Conservation (phyloP, 2,113 vertebrate species). For the Ceratotherium simum region DNA sequence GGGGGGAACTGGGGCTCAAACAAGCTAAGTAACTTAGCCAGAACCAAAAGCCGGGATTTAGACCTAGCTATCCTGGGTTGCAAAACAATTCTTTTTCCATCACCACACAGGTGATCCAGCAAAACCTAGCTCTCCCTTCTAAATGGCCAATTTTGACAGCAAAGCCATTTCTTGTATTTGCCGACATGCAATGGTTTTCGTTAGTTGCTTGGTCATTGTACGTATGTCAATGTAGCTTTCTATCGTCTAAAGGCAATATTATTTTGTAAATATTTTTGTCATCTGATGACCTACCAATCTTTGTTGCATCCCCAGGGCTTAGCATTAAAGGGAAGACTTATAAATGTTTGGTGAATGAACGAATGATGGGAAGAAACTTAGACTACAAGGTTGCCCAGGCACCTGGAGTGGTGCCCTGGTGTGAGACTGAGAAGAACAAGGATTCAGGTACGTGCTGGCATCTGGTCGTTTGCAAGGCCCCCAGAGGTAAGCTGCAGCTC, state of each 20-base stretch:
- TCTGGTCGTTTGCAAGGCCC: neutral
- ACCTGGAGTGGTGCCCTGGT: neutral
- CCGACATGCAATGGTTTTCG: neutral
- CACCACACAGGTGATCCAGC: neutral
- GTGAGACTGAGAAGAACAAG: neutral
- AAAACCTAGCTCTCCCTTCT: neutral
- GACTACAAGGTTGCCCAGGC: neutral
- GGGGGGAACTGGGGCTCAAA: neutral
- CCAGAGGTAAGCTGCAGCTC: neutral
- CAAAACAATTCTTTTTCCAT: neutral
- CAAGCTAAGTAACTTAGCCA: neutral
- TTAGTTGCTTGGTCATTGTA: neutral
- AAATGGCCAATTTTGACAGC: neutral
- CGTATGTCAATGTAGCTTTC: neutral
- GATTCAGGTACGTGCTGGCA: neutral
- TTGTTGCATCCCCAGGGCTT: neutral
- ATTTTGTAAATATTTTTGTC: neutral
- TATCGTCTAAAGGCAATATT: neutral
- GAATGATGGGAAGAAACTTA: neutral
- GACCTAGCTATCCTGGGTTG: neutral
- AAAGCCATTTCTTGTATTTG: slow-evolving; percentile 30
- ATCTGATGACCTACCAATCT: neutral
- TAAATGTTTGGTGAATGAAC: neutral
- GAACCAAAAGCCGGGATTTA: slow-evolving; percentile 27
- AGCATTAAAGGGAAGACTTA: neutral